Percentiles rank a stretch among this genome's conserved stretches.
Conservation (phyloP, 1,140 invertebrate genomes). For the Nomia melanderi region DNA sequence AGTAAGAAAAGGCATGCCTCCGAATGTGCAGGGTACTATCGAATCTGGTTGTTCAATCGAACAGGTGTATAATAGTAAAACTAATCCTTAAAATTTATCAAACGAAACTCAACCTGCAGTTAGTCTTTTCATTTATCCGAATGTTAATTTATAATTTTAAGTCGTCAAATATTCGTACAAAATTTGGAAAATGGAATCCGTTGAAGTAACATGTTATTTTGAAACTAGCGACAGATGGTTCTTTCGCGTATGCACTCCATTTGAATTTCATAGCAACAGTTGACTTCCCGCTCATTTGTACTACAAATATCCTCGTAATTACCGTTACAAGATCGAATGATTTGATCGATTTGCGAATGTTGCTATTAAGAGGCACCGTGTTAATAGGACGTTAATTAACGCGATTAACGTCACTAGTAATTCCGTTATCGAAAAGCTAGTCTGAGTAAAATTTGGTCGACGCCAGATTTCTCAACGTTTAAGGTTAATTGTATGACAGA, state of each 20-base stretch:
- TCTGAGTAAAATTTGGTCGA: slow-evolving; percentile 45
- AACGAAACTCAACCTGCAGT: neutral
- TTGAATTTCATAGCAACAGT: neutral
- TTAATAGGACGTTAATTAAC: slow-evolving; percentile 42
- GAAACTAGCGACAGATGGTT: neutral
- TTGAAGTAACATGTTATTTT: too few species aligned
- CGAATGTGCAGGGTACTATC: slow-evolving; percentile 37
- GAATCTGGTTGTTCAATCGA: slow-evolving; percentile 36
- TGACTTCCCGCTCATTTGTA: slow-evolving; percentile 30
- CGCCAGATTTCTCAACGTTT: slow-evolving; percentile 35
- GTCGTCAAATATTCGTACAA: neutral
- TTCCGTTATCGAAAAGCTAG: slow-evolving; percentile 36
- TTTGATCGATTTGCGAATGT: slow-evolving; percentile 39
- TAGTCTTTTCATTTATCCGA: too few species aligned
- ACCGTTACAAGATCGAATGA: slow-evolving; percentile 48
- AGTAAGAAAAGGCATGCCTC: slow-evolving; percentile 65
- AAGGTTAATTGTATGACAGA: slow-evolving; percentile 10
- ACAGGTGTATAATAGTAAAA: neutral
- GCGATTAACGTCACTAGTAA: slow-evolving; percentile 21
- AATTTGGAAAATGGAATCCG: neutral
- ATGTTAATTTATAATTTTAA: neutral
- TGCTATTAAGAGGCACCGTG: slow-evolving; percentile 53
- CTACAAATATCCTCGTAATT: slow-evolving; percentile 1
- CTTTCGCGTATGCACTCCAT: neutral
- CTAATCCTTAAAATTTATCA: neutral